Percentiles rank a stretch among this genome's conserved stretches.
Conservation (phyloP, 2,113 vertebrate species). For the Leptodactylus fuscus region DNA sequence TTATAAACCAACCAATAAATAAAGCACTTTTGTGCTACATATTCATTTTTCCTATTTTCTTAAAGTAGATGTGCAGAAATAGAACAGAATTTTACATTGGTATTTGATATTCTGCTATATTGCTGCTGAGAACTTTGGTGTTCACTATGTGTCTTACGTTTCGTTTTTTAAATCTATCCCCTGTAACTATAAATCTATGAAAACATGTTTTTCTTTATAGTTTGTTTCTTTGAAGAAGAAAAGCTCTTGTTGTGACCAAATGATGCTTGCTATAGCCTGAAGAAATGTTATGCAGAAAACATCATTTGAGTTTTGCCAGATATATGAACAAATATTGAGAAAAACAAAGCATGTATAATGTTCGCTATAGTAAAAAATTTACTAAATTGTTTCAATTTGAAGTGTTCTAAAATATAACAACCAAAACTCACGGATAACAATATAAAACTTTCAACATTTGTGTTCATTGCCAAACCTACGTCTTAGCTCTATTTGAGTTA, state of each 20-base stretch:
- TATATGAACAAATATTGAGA: not conserved
- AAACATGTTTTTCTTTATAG: conserved; percentile 21
- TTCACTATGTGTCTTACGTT: not conserved
- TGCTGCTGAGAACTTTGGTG: not conserved
- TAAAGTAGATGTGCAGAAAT: not conserved
- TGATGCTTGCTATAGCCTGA: conserved; percentile 12
- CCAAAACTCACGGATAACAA: not conserved
- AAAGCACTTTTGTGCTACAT: too few species aligned
- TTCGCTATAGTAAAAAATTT: not conserved
- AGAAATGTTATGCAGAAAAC: conserved; percentile 13
- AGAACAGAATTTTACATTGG: not conserved
- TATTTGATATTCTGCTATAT: not conserved
- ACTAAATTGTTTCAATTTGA: not conserved
- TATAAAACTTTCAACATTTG: not conserved
- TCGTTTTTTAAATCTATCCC: not conserved
- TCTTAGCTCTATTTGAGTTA: too few species aligned
- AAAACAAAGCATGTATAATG: conserved; percentile 5
- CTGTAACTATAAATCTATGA: conserved; percentile 29
- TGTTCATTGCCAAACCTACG: too few species aligned
- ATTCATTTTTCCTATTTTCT: too few species aligned
- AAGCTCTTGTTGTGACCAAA: conserved; percentile 32
- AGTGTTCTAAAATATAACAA: not conserved
- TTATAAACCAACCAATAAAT: too few species aligned
- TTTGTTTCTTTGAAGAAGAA: conserved; percentile 9
- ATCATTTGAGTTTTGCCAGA: conserved; percentile 15